A percentile compares a stretch with the other conserved stretches of the same genome.
phyloP scores from a whole-genome alignment of 1,140 invertebrate genomes.

The Drosophila kanapiae region DNA sequence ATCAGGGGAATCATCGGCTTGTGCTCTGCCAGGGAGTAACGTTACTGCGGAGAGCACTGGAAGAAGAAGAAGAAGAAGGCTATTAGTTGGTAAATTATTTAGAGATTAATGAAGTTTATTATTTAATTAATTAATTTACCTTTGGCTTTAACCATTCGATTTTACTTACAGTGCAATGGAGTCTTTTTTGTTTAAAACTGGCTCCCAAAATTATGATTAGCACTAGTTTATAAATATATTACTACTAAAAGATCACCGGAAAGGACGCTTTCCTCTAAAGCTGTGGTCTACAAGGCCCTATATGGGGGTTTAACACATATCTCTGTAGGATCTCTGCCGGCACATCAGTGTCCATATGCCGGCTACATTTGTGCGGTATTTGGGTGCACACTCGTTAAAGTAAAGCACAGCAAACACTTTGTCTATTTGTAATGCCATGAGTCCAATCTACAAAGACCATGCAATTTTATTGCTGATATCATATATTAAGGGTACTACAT shows the following conservation, averaged over 20 bases:
- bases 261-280: too few species aligned
- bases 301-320: too few species aligned
- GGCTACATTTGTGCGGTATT: too few species aligned
- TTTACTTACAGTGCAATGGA: too few species aligned
- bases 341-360: too few species aligned
- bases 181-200: too few species aligned
- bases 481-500: neutral
- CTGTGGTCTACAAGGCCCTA: too few species aligned
- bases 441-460: neutral
- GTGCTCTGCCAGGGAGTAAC: neutral
- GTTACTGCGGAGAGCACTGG: conserved; percentile 33
- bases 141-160: neutral
- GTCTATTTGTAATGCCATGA: neutral
- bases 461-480: neutral
- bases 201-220: too few species aligned
- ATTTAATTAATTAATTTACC: too few species aligned
- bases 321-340: too few species aligned
- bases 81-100: neutral
- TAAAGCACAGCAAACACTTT: too few species aligned
- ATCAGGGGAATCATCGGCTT: conserved; percentile 30
- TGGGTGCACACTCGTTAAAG: too few species aligned
- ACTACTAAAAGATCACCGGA: neutral
- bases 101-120: neutral
- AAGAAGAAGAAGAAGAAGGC: neutral
- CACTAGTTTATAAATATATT: neutral